phyloP scores from a whole-genome alignment of 2,888 invertebrate species.

The Griposia aprilina region DNA sequence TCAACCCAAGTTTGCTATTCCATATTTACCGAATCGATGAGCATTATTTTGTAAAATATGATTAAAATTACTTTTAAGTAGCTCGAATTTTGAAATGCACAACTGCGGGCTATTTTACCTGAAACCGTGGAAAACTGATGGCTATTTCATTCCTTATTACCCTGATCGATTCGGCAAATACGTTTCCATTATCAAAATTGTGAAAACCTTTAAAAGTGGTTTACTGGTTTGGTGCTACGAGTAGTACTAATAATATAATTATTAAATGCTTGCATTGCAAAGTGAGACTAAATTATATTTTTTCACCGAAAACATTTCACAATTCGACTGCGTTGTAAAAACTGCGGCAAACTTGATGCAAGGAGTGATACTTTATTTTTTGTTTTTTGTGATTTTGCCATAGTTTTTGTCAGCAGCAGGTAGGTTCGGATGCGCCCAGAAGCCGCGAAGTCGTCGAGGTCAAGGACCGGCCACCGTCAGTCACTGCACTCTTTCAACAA shows the following conservation, averaged over 20 bases:
- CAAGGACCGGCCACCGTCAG: slow-evolving; percentile 80
- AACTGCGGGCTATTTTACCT: neutral
- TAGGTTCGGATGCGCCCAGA: slow-evolving; percentile 85
- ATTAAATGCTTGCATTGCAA: slow-evolving; percentile 62
- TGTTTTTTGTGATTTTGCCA: slow-evolving; percentile 35
- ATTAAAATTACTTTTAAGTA: neutral
- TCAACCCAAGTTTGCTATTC: slow-evolving; percentile 29
- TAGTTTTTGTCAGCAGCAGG: slow-evolving; percentile 67
- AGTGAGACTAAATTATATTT: slow-evolving; percentile 54
- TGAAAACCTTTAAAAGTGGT: slow-evolving; percentile 22
- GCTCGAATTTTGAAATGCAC: neutral
- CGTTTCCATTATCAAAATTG: slow-evolving; percentile 1
- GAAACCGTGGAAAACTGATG: neutral
- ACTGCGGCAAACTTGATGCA: slow-evolving; percentile 46
- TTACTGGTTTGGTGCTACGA: slow-evolving; percentile 59
- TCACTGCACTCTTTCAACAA: slow-evolving; percentile 75
- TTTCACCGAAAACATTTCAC: slow-evolving; percentile 51
- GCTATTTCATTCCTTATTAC: neutral
- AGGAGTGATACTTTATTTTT: neutral
- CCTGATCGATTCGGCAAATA: slow-evolving; percentile 62
- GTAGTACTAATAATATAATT: slow-evolving; percentile 49
- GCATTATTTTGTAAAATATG: neutral
- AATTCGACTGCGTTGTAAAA: slow-evolving; percentile 49
- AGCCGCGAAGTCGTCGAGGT: slow-evolving; percentile 75
- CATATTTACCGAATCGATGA: slow-evolving; percentile 58